Evolutionary conservation across 1,140 invertebrate genomes (phyloP), one percentile per base, ranked within the genome.

Genomic region (Bicyclus anynana): DNA sequence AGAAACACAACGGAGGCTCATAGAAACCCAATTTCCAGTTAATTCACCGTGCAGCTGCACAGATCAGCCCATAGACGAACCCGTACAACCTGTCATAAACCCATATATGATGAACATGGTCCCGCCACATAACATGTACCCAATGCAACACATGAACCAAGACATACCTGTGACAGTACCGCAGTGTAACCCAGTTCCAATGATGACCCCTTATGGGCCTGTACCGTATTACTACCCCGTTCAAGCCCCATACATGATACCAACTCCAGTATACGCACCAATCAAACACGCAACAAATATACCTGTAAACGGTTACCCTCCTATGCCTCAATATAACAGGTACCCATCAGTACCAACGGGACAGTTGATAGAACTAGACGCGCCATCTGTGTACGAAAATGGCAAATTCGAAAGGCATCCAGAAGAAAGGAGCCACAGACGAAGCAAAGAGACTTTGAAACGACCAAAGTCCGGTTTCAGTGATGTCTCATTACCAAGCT

Each of bases 321-420:
- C 74, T 0, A 62, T 77, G 26, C 61, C 74, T 0, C 74, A 77
- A 23, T 87, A 69, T 57, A 78, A 69, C 57, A 78, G 71, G 35
- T 87, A 84, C 38, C 84, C 86, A 0, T 40, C 82, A 13, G 91
- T 93, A 2, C 91, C 92, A 0, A 93, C 92, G 2, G 92, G 79
- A 2, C 92, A 93, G 65, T 74, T 95, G 1, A 95, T 95, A 53
- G 94, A 95, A 76, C 78, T 95, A 13, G 94, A 95, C 47, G 78
- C 90, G 9, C 91, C 91, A 1, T 83, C 84, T 1, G 49, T 79
- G 38, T 70, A 86, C 46, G 83, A 87, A 54, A 83, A 87, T 53
- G 80, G 80, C 0, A 76, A 75, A 40, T 80, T 80, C 18, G 79
- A 81, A 20, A 69, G 69, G 17, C 69, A 76, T 27, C 69, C 67